A percentile compares a stretch with the other conserved stretches of the same genome.
These are phyloP conservation scores for Condylostylus longicornis DNA, from an alignment of 1,140 invertebrate genomes.

Conservation along the genomic window DNA sequence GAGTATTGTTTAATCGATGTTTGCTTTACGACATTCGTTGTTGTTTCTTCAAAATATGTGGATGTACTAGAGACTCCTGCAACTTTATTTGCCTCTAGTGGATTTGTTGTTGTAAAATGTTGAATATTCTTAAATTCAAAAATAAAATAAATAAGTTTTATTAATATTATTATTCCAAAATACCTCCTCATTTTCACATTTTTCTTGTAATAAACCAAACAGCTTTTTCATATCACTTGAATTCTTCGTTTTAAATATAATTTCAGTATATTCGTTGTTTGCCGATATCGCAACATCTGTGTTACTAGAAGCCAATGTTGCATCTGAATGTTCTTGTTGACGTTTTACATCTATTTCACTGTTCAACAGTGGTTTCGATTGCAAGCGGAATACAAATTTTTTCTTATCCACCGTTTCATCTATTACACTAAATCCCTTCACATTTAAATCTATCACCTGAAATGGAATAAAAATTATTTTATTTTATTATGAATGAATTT, in stretches of 20 bases:
- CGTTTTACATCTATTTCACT: slow-evolving; percentile 21
- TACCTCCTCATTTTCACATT: too few relatives aligned
- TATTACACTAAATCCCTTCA: slow-evolving; percentile 29
- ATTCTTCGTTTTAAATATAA: slow-evolving; percentile 28
- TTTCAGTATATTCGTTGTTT: slow-evolving; percentile 21
- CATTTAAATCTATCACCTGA: slow-evolving; percentile 30
- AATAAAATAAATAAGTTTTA: too few relatives aligned
- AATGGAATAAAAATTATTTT: not conserved
- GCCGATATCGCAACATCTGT: slow-evolving; percentile 12
- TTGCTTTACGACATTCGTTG: too few relatives aligned
- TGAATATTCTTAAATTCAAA: too few relatives aligned
- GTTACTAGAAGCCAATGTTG: slow-evolving; percentile 18
- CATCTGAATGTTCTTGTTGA: too few relatives aligned
- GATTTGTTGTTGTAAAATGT: too few relatives aligned
- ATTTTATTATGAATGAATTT: too few relatives aligned
- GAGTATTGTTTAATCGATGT: too few relatives aligned
- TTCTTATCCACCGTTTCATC: slow-evolving; percentile 29
- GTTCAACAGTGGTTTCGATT: slow-evolving; percentile 25
- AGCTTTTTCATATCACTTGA: slow-evolving; percentile 27
- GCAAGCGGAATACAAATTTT: slow-evolving; percentile 29
- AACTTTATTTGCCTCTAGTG: too few relatives aligned
- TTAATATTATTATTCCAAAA: slow-evolving; percentile 1
- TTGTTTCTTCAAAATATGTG: too few relatives aligned
- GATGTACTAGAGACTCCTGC: too few relatives aligned
- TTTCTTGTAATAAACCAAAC: slow-evolving; percentile 27